Evolutionary conservation across 2,888 invertebrate genomes (phyloP), one percentile per base, ranked within the genome.

Genomic region (Branchipolynoe longqiensis): DNA sequence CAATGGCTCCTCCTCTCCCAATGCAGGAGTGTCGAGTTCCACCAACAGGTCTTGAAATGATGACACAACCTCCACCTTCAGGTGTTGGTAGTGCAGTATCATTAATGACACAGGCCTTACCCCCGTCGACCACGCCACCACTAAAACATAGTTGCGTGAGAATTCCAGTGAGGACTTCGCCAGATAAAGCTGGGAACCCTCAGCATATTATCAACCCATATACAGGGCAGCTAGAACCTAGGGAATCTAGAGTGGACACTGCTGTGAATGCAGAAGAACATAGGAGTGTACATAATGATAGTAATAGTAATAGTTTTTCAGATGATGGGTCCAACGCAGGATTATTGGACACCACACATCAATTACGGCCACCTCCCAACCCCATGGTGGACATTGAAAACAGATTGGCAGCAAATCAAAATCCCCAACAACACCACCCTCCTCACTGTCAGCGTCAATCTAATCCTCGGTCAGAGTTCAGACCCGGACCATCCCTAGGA

Each of bases 191-290:
- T 31, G 48, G 48, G 14, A 84, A 84, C 56, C 78, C 84, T 36
- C 85, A 85, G 58, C 87, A 87, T 38, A 88, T 88, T 54, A 86
- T 88, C 18, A 88, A 88, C 73, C 88, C 88, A 1, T 87, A 86
- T 48, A 88, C 88, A 28, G 88, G 88, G 40, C 87, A 86, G 41
- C 84, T 88, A 58, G 88, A 88, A 82, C 85, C 82, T 8, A 84
- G 87, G 22, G 87, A 87, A 36, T 56, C 78, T 48, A 78, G 78
- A 78, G 18, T 54, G 54, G 78, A 78, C 41, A 78, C 25, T 78
- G 78, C 48, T 48, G 12, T 48, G 48, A 78, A 78, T 41, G 48
- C n/a, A 48, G 78, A 78, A 28, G 78, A 78, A 41, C 78, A 78
- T 78, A 48, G 78, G 41, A 78, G 28, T 78, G 78, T 78, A 78